Evolutionary conservation across 1,140 invertebrate species (phyloP).

Genomic region (Palaemon carinicauda): DNA sequence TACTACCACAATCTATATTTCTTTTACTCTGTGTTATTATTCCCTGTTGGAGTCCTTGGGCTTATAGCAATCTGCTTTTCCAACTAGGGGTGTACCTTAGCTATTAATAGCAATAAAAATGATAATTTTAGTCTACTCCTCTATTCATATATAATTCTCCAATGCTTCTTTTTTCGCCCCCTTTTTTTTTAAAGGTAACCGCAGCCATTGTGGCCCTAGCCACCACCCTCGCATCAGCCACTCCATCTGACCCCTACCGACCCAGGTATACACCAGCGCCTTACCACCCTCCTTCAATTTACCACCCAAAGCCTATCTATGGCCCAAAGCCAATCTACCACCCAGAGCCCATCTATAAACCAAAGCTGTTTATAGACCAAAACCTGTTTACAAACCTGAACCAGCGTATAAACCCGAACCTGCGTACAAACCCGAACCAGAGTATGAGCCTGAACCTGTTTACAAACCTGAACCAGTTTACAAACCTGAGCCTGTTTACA

Average conservation of each 20-base stretch:
- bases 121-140: no score
- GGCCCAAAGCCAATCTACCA: conserved; percentile 10
- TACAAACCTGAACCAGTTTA: conserved; percentile 25
- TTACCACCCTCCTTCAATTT: conserved; percentile 10
- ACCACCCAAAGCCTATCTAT: neutral
- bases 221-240: neutral
- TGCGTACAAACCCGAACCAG: neutral
- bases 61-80: no score
- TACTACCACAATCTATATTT: neutral
- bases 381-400: conserved; percentile 16
- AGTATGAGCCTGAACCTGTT: conserved; percentile 12
- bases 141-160: neutral
- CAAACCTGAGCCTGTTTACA: conserved; percentile 26
- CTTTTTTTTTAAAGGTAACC: neutral
- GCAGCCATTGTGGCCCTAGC: neutral
- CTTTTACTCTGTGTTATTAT: no score
- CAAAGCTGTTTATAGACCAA: conserved; percentile 11
- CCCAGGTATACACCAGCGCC: conserved; percentile 35
- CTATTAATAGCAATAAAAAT: no score
- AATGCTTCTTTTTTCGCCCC: neutral
- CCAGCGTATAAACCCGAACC: conserved; percentile 28
- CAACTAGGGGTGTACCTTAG: no score
- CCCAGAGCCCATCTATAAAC: conserved; percentile 23
- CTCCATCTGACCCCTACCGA: conserved; percentile 21
- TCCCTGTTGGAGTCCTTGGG: no score